phyloP scores from a whole-genome alignment of 2,113 vertebrate species.

The Gnathonemus longibarbis region DNA sequence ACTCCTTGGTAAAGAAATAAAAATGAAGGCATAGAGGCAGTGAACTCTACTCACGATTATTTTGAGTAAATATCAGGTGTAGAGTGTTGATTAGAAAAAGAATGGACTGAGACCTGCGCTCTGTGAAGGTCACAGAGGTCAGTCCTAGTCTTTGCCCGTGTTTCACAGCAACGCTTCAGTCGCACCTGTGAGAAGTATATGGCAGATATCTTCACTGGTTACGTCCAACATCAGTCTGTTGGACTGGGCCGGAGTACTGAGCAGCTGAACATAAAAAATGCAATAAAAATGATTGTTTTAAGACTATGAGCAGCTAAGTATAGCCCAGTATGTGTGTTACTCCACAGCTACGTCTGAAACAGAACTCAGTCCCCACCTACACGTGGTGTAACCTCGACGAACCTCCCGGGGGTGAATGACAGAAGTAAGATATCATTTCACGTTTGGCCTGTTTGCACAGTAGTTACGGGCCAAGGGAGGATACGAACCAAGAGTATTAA shows the following conservation, averaged over 20 bases:
- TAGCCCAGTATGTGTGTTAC: neutral
- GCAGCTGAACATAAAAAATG: neutral
- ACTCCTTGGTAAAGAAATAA: neutral
- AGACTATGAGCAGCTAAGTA: neutral
- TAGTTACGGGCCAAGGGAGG: slow-evolving; percentile 29
- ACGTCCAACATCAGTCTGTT: neutral
- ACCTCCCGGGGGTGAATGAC: slow-evolving; percentile 41
- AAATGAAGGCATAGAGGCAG: neutral
- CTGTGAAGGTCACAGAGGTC: neutral
- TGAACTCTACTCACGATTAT: neutral
- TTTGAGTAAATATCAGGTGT: neutral
- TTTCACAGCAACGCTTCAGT: neutral
- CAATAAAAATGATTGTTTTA: neutral
- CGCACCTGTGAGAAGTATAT: neutral
- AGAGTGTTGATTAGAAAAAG: neutral
- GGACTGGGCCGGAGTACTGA: neutral
- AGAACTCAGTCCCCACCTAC: slow-evolving; percentile 35
- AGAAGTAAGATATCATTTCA: slow-evolving; percentile 45
- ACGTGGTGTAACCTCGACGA: slow-evolving; percentile 41
- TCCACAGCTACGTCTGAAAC: neutral
- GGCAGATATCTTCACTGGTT: neutral
- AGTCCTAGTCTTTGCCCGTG: neutral
- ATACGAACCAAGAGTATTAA: slow-evolving; percentile 28
- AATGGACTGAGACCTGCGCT: neutral
- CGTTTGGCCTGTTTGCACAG: slow-evolving; percentile 29